Percentiles rank a stretch among this genome's conserved stretches.
Evolutionary conservation across 64 coral and sea anemone genomes (phyloP).

Genomic region (Actinia tenebrosa): DNA sequence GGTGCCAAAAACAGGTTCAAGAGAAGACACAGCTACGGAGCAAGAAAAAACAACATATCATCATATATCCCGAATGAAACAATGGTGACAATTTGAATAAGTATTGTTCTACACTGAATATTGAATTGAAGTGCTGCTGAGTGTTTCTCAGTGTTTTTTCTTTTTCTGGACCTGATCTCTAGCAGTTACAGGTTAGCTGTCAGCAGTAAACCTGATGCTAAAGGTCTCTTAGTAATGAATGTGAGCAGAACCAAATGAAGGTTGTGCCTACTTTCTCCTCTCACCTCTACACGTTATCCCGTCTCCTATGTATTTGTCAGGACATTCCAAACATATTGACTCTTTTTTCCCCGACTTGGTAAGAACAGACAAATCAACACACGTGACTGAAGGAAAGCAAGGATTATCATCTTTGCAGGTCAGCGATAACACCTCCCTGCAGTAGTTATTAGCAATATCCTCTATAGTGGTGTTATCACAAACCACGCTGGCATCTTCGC

Average conservation of each 20-base stretch:
- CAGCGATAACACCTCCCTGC: constrained; percentile 46
- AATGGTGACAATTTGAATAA: neutral
- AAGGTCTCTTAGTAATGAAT: no score
- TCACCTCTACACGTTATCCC: constrained; percentile 67
- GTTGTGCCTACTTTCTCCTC: neutral
- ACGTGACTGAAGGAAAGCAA: constrained; percentile 45
- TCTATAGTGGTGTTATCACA: constrained; percentile 79
- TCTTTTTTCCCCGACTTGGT: constrained; percentile 22
- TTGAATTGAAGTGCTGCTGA: no score
- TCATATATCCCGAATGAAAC: neutral
- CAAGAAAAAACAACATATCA: neutral
- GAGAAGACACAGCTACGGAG: constrained; percentile 42
- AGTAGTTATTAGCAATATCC: constrained; percentile 77
- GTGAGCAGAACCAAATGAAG: no score
- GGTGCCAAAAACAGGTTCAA: constrained; percentile 35
- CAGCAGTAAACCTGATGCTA: no score
- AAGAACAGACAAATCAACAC: constrained; percentile 42
- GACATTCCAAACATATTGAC: constrained; percentile 65
- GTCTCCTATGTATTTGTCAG: constrained; percentile 54
- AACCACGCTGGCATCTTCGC: constrained; percentile 73
- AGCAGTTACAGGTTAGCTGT: no score
- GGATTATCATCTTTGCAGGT: constrained; percentile 5
- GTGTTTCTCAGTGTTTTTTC: no score
- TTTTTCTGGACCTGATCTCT: no score
- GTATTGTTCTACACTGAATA: no score